phyloP scores from a whole-genome alignment of 1,140 invertebrate species.

The Ceratosolen solmsi region DNA sequence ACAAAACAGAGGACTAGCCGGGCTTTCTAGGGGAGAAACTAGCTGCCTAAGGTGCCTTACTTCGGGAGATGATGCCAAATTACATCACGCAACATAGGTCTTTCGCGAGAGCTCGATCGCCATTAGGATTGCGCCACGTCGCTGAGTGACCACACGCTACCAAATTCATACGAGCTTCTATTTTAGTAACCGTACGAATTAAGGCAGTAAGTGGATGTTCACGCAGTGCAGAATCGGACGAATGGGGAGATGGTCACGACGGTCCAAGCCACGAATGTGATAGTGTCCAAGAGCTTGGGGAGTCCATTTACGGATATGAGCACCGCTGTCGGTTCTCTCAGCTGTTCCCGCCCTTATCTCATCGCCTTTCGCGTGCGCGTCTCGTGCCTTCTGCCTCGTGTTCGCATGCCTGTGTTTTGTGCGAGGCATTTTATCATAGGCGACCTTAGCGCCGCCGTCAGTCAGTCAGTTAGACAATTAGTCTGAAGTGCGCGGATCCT shows the following conservation, averaged over 20 bases:
- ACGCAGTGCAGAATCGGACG: neutral
- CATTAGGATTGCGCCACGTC: neutral
- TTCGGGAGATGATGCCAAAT: no score
- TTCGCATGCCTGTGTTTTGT: neutral
- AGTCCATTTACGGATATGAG: neutral
- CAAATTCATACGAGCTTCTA: neutral
- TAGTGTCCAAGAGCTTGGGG: neutral
- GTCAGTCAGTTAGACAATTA: neutral
- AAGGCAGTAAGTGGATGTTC: neutral
- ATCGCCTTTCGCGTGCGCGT: neutral
- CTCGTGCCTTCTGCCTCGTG: neutral
- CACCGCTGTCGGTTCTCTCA: neutral
- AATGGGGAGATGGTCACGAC: neutral
- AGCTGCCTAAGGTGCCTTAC: no score
- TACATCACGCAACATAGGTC: no score
- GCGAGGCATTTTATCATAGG: neutral
- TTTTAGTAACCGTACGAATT: neutral
- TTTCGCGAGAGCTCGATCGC: no score
- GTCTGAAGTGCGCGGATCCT: neutral
- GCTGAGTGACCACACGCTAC: neutral
- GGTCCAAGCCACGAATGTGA: neutral
- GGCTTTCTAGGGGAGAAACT: no score
- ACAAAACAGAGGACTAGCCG: no score
- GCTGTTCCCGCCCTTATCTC: slow-evolving; percentile 24
- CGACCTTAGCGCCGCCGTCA: slow-evolving; percentile 2